Base-by-base conservation (phyloP, 2,888 invertebrate species). In the Strigamia transsilvanica region DNA sequence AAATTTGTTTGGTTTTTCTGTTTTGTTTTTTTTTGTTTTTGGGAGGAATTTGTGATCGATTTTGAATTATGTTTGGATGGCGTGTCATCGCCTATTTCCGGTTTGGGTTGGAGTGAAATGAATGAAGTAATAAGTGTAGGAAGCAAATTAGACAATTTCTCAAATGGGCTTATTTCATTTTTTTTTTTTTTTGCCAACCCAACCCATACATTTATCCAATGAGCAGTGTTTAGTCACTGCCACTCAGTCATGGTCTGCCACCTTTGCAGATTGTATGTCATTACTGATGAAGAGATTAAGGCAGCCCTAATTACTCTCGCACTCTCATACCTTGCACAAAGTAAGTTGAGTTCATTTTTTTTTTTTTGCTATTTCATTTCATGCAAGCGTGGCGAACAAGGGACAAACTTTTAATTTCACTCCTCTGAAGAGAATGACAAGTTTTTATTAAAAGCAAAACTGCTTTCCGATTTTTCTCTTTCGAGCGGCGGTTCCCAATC, bases 241-340 rank as follows among this genome's bases (percentile, higher is more conserved):
- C 51, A 51, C 51, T 51, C 51, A 51, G 51, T 51, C 51, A 51
- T 51, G 51, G 51, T 51, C 51, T 51, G 51, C 51, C 51, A 51
- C 51, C 51, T 51, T 51, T 51, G 51, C 15, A 51, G 51, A 51
- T 51, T 51, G 51, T 51, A 51, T 51, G 51, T 51, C 51, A 51
- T 51, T 51, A 51, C 51, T 51, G 51, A 51, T 51, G 51, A 51
- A 51, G 51, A 51, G 51, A 51, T 51, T 51, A 51, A 51, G 51
- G 51, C 51, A 51, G 12, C 51, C 51, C 51, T 51, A 51, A 51
- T 51, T 51, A 51, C 51, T 51, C 51, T 51, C 51, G 7, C 51
- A 18, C 51, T 51, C 51, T 51, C 51, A 18, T 51, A 51, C 51
- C 51, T 51, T 51, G 51, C 51, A 51, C 51, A 51, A 2, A 51